phyloP scores from a whole-genome alignment of 2,888 invertebrate species.

The Ophion obscuratus region DNA sequence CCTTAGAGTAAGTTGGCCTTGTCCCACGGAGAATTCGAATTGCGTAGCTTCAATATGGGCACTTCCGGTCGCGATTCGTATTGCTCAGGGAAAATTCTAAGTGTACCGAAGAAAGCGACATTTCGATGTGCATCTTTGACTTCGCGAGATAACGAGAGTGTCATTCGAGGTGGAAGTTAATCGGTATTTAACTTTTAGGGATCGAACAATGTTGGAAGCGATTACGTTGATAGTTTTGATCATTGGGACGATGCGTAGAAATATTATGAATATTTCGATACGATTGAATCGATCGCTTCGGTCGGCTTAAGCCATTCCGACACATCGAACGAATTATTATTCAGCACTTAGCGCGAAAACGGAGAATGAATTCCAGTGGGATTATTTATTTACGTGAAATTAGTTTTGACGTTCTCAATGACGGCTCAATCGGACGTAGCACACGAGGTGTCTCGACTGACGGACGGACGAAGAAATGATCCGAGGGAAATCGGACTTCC shows the following conservation, averaged over 20 bases:
- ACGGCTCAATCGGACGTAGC: too few species aligned
- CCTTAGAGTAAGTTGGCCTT: slow-evolving; percentile 49
- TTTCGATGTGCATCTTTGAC: not conserved
- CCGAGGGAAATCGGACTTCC: too few species aligned
- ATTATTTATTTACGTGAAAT: too few species aligned
- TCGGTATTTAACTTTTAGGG: not conserved
- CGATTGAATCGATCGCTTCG: not conserved
- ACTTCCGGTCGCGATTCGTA: not conserved
- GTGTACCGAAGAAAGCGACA: not conserved
- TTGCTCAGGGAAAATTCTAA: not conserved
- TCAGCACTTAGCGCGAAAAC: not conserved
- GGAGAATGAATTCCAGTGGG: too few species aligned
- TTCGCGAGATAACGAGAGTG: not conserved
- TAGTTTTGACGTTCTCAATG: too few species aligned
- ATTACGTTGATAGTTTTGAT: not conserved
- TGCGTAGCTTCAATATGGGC: not conserved
- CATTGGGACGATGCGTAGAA: not conserved
- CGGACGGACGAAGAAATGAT: too few species aligned
- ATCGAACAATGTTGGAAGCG: not conserved
- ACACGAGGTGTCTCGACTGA: too few species aligned
- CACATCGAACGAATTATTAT: not conserved
- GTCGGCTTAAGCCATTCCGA: not conserved
- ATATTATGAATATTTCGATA: not conserved
- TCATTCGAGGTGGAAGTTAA: not conserved
- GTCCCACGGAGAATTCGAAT: not conserved